Percentiles rank a stretch among this genome's conserved stretches.
These are phyloP conservation scores for Mycetomoellerius zeteki DNA, from an alignment of 1,140 invertebrate genomes.

Conservation along the genomic window DNA sequence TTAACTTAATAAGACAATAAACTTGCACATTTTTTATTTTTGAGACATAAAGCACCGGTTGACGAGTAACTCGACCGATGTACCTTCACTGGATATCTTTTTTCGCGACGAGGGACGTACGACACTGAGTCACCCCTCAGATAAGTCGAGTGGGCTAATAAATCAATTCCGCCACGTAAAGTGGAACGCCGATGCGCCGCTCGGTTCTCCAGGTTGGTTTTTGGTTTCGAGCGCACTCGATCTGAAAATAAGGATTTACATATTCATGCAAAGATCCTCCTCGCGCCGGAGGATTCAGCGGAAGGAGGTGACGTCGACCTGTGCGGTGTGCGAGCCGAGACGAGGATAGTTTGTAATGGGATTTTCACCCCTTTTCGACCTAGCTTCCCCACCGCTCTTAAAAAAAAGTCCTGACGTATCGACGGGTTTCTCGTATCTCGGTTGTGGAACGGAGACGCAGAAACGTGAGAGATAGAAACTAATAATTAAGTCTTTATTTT, in stretches of 20 bases:
- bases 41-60: not conserved
- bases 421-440: constrained; percentile 48
- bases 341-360: constrained; percentile 83
- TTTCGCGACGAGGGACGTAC: constrained; percentile 21
- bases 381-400: constrained; percentile 7
- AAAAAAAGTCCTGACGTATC: constrained; percentile 70
- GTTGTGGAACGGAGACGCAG: not conserved
- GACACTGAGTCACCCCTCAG: constrained; percentile 53
- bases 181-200: constrained; percentile 66
- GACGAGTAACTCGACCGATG: constrained; percentile 28
- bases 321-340: constrained; percentile 76
- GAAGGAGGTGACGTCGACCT: constrained; percentile 79
- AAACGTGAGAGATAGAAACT: not conserved
- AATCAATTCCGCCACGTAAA: constrained; percentile 84
- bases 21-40: constrained; percentile 7
- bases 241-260: constrained; percentile 87
- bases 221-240: constrained; percentile 86
- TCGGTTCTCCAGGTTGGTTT: constrained; percentile 84
- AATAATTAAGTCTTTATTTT: constrained; percentile 79
- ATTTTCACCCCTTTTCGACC: constrained; percentile 75
- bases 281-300: constrained; percentile 80
- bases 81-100: constrained; percentile 66
- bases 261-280: constrained; percentile 85
- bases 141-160: constrained; percentile 82
- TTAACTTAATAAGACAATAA: not conserved